Evolutionary conservation across 2,888 invertebrate genomes (phyloP).

Genomic region (Pheosia tremula): DNA sequence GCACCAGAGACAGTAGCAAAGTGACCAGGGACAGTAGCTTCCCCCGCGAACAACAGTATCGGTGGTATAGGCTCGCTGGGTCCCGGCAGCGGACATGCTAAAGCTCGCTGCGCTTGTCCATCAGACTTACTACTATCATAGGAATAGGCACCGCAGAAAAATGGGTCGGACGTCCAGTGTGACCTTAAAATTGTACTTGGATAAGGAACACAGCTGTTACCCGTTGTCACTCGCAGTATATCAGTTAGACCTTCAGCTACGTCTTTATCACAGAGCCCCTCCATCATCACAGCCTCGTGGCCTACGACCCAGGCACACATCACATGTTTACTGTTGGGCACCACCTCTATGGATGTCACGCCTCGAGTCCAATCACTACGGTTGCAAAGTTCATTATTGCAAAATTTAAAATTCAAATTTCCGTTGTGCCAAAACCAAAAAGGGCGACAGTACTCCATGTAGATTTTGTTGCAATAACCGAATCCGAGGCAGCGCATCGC

Average conservation of each 20-base stretch:
- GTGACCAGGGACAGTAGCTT: conserved; percentile 90
- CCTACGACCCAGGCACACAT: conserved; percentile 89
- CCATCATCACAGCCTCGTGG: conserved; percentile 86
- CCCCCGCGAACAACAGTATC: conserved; percentile 91
- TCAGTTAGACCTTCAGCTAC: conserved; percentile 86
- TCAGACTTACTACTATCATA: conserved; percentile 72
- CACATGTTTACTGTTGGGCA: conserved; percentile 88
- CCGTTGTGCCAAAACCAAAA: conserved; percentile 89
- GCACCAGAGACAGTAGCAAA: conserved; percentile 92
- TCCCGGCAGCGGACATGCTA: conserved; percentile 87
- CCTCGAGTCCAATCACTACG: conserved; percentile 89
- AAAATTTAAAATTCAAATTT: conserved; percentile 86
- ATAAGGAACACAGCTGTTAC: conserved; percentile 86
- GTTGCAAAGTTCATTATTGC: conserved; percentile 76
- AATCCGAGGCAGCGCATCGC: conserved; percentile 88
- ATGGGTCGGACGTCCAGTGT: conserved; percentile 89
- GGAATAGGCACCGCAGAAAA: conserved; percentile 89
- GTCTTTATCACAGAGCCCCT: conserved; percentile 87
- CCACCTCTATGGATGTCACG: conserved; percentile 87
- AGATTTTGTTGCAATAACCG: conserved; percentile 91
- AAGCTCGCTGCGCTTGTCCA: conserved; percentile 68
- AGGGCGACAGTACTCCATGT: conserved; percentile 89
- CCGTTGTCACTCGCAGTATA: conserved; percentile 85
- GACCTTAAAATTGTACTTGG: conserved; percentile 88
- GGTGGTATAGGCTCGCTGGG: conserved; percentile 86